phyloP scores from a whole-genome alignment of 1,140 invertebrate genomes.

The Bombus impatiens region DNA sequence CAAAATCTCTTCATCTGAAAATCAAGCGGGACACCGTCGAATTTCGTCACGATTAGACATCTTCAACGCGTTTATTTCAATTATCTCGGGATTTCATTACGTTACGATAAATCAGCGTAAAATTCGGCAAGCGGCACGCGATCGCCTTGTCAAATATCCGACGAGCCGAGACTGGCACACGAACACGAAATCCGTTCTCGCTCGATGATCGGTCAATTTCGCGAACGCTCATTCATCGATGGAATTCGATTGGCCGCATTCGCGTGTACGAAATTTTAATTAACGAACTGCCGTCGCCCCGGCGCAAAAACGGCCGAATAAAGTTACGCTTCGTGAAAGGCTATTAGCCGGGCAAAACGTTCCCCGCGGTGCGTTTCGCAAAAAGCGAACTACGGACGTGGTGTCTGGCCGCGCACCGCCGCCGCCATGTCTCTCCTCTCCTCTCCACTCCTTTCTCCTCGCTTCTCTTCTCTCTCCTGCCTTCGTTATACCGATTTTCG shows the following conservation, averaged over 20 bases:
- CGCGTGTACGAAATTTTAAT: slow-evolving; percentile 71
- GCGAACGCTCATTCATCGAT: slow-evolving; percentile 66
- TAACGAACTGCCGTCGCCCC: slow-evolving; percentile 63
- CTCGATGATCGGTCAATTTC: slow-evolving; percentile 66
- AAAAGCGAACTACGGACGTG: slow-evolving; percentile 55
- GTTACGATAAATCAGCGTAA: slow-evolving; percentile 48
- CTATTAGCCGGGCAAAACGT: slow-evolving; percentile 69
- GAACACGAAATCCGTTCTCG: background rate
- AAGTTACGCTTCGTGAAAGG: slow-evolving; percentile 69
- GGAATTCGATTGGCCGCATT: slow-evolving; percentile 69
- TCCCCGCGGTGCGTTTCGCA: slow-evolving; percentile 51
- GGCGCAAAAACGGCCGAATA: slow-evolving; percentile 65
- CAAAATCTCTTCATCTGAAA: background rate
- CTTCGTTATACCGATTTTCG: too few relatives aligned
- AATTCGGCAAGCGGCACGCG: slow-evolving; percentile 25
- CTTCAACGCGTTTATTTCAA: slow-evolving; percentile 5
- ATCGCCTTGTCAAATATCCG: slow-evolving; percentile 49
- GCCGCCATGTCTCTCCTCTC: background rate
- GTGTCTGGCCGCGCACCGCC: slow-evolving; percentile 22
- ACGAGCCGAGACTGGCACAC: background rate
- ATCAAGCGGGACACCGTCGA: background rate
- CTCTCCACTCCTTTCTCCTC: background rate
- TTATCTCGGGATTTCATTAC: slow-evolving; percentile 36
- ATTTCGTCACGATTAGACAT: background rate
- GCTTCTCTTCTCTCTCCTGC: background rate